Conservation (phyloP, 2,113 vertebrate species). For the Loxodonta africana region DNA sequence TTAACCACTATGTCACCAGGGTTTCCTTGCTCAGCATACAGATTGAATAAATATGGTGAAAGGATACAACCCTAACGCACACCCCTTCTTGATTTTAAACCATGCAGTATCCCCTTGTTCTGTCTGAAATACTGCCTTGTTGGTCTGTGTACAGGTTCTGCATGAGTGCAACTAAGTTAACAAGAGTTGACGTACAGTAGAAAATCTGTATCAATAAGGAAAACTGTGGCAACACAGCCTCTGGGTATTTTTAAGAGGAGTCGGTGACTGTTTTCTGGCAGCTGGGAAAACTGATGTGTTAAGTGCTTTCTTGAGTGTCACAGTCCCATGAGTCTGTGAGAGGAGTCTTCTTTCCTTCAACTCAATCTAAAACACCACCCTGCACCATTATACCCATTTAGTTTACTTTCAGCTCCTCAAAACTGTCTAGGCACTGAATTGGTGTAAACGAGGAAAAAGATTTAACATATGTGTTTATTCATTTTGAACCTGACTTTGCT, state of each 20-base stretch:
- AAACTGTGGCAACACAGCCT: background rate
- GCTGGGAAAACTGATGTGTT: background rate
- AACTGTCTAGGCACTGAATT: background rate
- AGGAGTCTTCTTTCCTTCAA: background rate
- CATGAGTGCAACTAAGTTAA: background rate
- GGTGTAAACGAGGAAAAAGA: background rate
- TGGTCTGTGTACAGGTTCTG: background rate
- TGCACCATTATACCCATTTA: background rate
- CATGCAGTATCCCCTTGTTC: background rate
- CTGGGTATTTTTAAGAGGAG: conserved; percentile 1
- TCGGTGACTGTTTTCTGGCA: background rate
- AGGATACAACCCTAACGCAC: background rate
- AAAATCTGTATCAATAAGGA: background rate
- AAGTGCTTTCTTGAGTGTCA: background rate
- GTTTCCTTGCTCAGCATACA: background rate
- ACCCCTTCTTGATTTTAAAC: background rate
- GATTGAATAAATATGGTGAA: background rate
- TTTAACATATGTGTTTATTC: background rate
- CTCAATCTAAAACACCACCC: background rate
- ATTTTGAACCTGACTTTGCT: background rate
- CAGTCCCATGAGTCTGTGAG: background rate
- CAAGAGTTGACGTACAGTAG: background rate
- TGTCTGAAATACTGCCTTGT: background rate
- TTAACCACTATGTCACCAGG: no score
- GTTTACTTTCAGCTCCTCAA: background rate